Conservation (phyloP, 2,888 invertebrate species). For the Gerris lacustris region DNA sequence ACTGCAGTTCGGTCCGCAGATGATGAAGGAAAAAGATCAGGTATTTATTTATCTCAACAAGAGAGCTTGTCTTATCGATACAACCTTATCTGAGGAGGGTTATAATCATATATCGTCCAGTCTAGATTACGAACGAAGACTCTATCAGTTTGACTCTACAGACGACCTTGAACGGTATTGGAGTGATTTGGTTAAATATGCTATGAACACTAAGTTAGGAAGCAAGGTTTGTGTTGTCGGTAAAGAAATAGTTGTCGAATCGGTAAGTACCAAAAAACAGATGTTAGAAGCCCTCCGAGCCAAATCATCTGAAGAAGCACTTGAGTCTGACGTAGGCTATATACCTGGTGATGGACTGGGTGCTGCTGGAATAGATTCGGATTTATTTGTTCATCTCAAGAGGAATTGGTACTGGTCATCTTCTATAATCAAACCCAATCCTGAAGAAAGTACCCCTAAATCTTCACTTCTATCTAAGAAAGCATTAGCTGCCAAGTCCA, state of each 20-base stretch:
- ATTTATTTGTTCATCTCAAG: conserved; percentile 51
- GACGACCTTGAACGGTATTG: conserved; percentile 52
- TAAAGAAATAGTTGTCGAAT: conserved; percentile 41
- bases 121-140: conserved; percentile 44
- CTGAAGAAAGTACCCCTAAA: background rate
- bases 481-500: background rate
- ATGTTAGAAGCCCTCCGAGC: conserved; percentile 40
- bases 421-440: background rate
- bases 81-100: conserved; percentile 48
- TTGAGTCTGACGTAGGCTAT: conserved; percentile 42
- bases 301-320: conserved; percentile 39
- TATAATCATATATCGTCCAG: conserved; percentile 47
- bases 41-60: conserved; percentile 54
- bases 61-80: conserved; percentile 49
- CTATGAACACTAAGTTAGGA: conserved; percentile 53
- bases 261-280: conserved; percentile 39
- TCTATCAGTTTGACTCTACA: conserved; percentile 44
- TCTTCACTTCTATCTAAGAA: background rate
- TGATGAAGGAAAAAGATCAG: conserved; percentile 54
- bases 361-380: conserved; percentile 60
- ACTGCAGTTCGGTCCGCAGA: conserved; percentile 52
- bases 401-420: conserved; percentile 46
- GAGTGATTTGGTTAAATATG: conserved; percentile 54
- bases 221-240: conserved; percentile 35
- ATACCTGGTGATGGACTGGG: conserved; percentile 61